These are phyloP conservation scores for Manis javanica DNA, from an alignment of 2,797 vertebrate species.

Conservation along the genomic window DNA sequence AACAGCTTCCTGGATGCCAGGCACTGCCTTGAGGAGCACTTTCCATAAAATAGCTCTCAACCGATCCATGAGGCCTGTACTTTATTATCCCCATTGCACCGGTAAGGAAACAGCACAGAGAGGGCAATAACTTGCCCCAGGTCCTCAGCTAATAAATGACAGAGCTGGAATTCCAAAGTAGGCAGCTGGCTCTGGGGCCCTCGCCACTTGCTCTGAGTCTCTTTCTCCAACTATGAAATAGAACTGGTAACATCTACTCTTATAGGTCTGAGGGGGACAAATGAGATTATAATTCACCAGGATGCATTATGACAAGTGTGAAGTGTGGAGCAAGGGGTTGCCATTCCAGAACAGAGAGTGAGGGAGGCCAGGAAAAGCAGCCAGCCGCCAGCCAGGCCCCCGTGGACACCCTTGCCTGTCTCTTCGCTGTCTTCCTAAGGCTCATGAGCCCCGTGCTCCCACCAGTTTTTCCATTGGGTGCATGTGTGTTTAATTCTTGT, in stretches of 20 bases:
- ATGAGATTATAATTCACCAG: not conserved
- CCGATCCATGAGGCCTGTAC: accelerated
- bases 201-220: not conserved
- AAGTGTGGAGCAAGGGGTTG: not conserved
- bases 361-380: not conserved
- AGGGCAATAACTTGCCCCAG: not conserved
- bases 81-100: not conserved
- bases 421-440: not conserved
- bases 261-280: not conserved
- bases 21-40: not conserved
- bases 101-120: not conserved
- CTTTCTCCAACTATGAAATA: not conserved
- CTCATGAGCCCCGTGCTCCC: not conserved
- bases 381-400: not conserved
- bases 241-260: not conserved
- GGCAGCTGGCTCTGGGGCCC: not conserved
- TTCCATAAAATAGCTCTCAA: not conserved
- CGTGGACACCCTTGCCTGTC: not conserved
- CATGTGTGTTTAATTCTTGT: not conserved
- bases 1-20: not conserved
- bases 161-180: not conserved
- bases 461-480: not conserved
- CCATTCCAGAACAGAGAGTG: not conserved
- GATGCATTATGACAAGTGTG: not conserved
- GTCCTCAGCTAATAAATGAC: not conserved